Conservation (phyloP, 1,140 invertebrate species). For the Zaprionus ornatus region DNA sequence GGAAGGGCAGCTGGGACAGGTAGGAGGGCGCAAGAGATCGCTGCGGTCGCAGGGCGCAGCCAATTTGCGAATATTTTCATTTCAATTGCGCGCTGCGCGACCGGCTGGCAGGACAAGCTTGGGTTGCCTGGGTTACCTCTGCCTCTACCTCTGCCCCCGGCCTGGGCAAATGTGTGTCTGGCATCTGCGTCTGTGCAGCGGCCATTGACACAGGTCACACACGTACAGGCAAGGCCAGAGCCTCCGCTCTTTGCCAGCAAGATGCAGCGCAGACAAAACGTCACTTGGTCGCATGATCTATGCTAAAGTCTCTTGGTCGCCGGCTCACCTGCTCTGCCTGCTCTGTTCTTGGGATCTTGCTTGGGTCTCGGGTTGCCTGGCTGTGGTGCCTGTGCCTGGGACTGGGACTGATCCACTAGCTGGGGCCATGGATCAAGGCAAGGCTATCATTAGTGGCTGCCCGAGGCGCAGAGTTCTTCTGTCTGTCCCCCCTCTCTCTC, state of each 20-base stretch:
- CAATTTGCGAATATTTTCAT: constrained; percentile 84
- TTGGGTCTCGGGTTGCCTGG: constrained; percentile 1
- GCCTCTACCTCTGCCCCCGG: constrained; percentile 39
- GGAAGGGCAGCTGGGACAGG: not conserved
- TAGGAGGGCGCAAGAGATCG: constrained; percentile 28
- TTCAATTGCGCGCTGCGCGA: constrained; percentile 77
- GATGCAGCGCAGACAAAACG: constrained; percentile 48
- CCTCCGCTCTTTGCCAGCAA: not conserved
- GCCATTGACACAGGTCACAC: constrained; percentile 74
- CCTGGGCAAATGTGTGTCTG: constrained; percentile 42
- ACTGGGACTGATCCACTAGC: constrained; percentile 31
- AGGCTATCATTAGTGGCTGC: constrained; percentile 73
- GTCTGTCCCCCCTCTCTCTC: not conserved
- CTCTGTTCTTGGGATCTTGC: not conserved
- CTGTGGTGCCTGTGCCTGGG: not conserved
- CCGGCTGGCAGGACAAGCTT: not conserved
- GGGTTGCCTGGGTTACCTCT: not conserved
- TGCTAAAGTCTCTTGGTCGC: constrained; percentile 45
- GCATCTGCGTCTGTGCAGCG: constrained; percentile 40
- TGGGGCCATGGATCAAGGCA: constrained; percentile 47
- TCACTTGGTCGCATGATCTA: constrained; percentile 72
- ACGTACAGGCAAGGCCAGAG: constrained; percentile 45
- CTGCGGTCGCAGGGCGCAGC: constrained; percentile 66
- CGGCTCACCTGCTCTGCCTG: constrained; percentile 55
- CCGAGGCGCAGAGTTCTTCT: constrained; percentile 41